These are phyloP conservation scores for Zosterops pallidus DNA, from an alignment of 2,113 vertebrate species.

Conservation along the genomic window DNA sequence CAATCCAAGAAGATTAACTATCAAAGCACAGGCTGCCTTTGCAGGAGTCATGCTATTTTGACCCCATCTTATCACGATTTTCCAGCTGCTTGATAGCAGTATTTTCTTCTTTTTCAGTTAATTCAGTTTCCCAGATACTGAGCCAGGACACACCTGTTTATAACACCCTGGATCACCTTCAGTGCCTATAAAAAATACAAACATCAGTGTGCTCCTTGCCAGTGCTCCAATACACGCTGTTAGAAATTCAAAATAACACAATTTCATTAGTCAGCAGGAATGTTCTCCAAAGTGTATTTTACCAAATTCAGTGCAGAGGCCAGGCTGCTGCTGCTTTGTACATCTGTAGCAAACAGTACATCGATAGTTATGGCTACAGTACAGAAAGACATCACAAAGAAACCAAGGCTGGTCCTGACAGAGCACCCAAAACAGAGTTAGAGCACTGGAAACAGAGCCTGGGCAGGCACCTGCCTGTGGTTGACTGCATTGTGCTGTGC, in stretches of 20 bases:
- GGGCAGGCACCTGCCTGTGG: not conserved
- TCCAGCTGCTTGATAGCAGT: not conserved
- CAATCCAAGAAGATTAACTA: slow-evolving; percentile 36
- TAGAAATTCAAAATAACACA: not conserved
- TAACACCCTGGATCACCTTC: not conserved
- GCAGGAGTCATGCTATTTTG: slow-evolving; percentile 4
- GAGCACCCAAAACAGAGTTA: not conserved
- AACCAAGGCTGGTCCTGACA: not conserved
- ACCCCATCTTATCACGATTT: slow-evolving; percentile 21
- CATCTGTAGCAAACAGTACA: not conserved
- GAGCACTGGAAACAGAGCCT: not conserved
- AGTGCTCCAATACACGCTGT: not conserved
- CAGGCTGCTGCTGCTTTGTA: not conserved
- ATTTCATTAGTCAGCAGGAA: not conserved
- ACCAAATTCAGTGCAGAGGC: not conserved
- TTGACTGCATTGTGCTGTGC: not conserved
- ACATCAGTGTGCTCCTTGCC: not conserved
- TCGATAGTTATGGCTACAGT: not conserved
- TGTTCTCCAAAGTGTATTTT: not conserved
- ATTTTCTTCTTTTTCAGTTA: not conserved
- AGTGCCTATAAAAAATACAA: not conserved
- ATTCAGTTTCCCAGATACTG: not conserved
- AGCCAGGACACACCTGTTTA: not conserved
- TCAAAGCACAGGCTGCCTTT: not conserved
- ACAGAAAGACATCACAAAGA: not conserved